A percentile compares a stretch with the other conserved stretches of the same genome.
These are phyloP conservation scores for Bombus cullumanus DNA, from an alignment of 1,140 invertebrate genomes.

Conservation along the genomic window DNA sequence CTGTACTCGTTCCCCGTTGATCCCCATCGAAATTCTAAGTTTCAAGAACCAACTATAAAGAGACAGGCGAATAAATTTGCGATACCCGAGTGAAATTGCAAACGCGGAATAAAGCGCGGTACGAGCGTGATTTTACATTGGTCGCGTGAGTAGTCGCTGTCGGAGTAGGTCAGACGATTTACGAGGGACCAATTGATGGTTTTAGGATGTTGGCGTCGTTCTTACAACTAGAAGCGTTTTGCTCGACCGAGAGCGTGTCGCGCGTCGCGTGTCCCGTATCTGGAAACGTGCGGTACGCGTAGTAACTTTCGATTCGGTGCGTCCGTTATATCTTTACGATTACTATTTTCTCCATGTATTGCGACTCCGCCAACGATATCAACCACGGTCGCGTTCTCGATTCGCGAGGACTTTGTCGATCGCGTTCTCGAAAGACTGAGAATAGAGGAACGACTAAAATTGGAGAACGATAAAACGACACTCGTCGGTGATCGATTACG, in stretches of 20 bases:
- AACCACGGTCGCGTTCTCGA: background rate
- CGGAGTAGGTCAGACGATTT: background rate
- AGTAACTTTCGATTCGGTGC: no score
- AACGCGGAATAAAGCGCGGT: no score
- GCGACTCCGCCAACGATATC: background rate
- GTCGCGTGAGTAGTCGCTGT: conserved; percentile 7
- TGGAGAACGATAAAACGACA: conserved; percentile 5
- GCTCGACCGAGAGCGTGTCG: background rate
- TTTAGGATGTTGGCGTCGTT: background rate
- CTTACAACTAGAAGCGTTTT: background rate
- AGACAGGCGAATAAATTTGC: background rate
- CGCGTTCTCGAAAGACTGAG: background rate
- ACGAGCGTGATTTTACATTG: background rate
- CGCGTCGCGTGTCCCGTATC: no score
- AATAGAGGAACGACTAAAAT: conserved; percentile 18
- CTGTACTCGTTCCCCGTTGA: background rate
- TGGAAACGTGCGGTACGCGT: no score
- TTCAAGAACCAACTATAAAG: no score
- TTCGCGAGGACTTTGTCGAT: conserved; percentile 1
- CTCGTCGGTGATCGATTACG: background rate
- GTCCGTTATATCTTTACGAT: no score
- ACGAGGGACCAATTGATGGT: no score
- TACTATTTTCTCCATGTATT: no score
- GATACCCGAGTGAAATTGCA: no score
- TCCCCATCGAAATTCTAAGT: background rate